Evolutionary conservation across 2,113 vertebrate species (phyloP).

Genomic region (Leucoraja erinaceus): DNA sequence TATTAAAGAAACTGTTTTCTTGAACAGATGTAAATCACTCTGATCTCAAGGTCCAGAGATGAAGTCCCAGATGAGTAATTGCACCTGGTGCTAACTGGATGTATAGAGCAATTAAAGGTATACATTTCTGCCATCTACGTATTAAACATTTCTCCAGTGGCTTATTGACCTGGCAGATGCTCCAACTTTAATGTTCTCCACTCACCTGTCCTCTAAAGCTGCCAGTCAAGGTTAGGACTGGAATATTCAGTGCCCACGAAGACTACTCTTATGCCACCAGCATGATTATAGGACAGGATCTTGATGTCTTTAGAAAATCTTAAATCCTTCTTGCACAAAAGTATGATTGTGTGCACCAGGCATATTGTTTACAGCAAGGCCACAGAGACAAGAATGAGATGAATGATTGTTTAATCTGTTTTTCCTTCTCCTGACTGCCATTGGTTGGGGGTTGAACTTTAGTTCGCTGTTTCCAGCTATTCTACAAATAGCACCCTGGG

Average conservation of each 20-base stretch:
- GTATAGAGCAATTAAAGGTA: constrained; percentile 27
- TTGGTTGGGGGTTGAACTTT: background rate
- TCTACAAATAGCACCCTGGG: background rate
- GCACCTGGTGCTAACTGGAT: background rate
- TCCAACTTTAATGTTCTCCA: background rate
- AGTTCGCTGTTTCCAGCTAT: background rate
- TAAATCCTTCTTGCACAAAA: background rate
- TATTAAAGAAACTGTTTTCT: background rate
- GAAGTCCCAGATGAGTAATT: background rate
- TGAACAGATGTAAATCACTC: background rate
- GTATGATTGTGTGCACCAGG: background rate
- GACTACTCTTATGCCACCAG: background rate
- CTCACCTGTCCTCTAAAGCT: background rate
- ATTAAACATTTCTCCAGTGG: background rate
- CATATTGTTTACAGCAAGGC: background rate
- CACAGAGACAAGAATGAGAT: background rate
- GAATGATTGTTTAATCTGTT: background rate
- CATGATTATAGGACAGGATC: background rate
- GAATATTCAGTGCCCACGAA: background rate
- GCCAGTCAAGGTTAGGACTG: background rate
- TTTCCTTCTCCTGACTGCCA: background rate
- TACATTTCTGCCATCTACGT: background rate
- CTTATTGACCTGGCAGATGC: background rate
- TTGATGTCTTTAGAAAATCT: background rate
- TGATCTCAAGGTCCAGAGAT: background rate